These are phyloP conservation scores for Xenus cinereus DNA, from an alignment of 2,113 vertebrate genomes.

Conservation along the genomic window DNA sequence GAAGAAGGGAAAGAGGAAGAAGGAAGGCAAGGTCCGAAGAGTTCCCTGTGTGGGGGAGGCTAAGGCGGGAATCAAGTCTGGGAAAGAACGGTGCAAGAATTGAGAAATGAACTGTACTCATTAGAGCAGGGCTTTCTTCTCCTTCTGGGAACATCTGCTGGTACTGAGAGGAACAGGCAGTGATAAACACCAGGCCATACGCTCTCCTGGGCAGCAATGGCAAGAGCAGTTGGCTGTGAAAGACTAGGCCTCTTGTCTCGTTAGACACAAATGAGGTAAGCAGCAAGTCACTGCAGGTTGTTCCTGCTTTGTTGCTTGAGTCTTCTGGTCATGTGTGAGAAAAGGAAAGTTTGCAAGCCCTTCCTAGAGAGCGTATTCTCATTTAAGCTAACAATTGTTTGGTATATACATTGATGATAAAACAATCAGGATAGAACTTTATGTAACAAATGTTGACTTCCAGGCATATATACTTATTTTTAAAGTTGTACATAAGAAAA, in stretches of 20 bases:
- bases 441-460: background rate
- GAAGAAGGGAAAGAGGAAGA: background rate
- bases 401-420: background rate
- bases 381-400: background rate
- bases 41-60: background rate
- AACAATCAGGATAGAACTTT: background rate
- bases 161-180: background rate
- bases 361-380: background rate
- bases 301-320: background rate
- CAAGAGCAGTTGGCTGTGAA: background rate
- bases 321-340: background rate
- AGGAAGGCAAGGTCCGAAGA: background rate
- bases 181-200: rapidly evolving
- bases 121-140: background rate
- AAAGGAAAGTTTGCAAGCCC: background rate
- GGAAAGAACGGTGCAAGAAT: background rate
- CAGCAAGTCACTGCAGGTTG: background rate
- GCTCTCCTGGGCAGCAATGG: background rate
- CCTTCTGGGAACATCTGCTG: background rate
- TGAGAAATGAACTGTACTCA: background rate
- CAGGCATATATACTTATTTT: background rate
- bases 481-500: background rate
- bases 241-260: background rate
- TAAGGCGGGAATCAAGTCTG: background rate
- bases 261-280: background rate